These are phyloP conservation scores for Ephialtes manifestator DNA, from an alignment of 2,888 invertebrate genomes.

Conservation along the genomic window DNA sequence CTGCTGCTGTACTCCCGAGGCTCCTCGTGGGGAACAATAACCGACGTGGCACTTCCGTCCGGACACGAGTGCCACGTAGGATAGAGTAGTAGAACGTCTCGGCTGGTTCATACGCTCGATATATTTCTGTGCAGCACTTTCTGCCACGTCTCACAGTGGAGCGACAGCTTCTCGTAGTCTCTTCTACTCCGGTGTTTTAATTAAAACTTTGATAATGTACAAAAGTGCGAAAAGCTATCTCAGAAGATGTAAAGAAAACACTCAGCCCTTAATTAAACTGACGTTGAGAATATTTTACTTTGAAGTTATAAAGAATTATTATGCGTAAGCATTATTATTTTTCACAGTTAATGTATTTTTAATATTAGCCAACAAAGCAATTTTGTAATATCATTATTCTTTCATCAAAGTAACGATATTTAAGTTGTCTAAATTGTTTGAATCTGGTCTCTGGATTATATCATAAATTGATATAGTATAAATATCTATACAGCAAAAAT, in stretches of 20 bases:
- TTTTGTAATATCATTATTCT: too few species aligned
- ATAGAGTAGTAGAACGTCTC: conserved; percentile 27
- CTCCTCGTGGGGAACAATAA: conserved; percentile 76
- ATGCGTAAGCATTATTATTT: too few species aligned
- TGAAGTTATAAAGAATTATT: too few species aligned
- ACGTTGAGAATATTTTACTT: neutral
- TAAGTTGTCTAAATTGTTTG: too few species aligned
- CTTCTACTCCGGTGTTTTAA: neutral
- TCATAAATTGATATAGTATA: too few species aligned
- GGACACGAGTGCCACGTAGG: conserved; percentile 69
- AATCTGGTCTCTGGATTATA: too few species aligned
- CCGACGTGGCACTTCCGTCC: conserved; percentile 81
- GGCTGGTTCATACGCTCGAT: conserved; percentile 5
- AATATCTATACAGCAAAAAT: too few species aligned
- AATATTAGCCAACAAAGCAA: too few species aligned
- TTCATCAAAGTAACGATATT: too few species aligned
- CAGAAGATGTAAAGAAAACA: neutral
- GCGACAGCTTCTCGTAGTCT: neutral
- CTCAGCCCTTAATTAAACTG: neutral
- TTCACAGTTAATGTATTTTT: too few species aligned
- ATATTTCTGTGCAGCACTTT: conserved; percentile 13
- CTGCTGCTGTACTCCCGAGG: conserved; percentile 69
- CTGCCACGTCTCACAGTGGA: conserved; percentile 45
- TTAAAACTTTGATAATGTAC: conserved; percentile 23
- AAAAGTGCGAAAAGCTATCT: neutral